Percentiles rank a stretch among this genome's conserved stretches.
Conservation (phyloP, 1,140 invertebrate genomes). For the Colletes gigas region DNA sequence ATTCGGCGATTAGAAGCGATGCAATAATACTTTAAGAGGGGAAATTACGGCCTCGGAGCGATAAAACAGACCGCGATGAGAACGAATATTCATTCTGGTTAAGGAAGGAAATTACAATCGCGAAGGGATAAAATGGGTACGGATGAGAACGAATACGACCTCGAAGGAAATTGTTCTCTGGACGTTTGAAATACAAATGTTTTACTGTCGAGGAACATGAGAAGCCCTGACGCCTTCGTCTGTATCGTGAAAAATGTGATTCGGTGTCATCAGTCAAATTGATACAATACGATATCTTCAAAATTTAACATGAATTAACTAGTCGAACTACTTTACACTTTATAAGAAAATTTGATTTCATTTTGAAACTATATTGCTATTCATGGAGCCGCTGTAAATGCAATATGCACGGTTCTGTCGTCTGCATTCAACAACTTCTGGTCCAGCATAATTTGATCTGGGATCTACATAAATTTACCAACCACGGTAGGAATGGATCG, state of each 20-base stretch:
- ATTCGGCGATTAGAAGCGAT: slow-evolving; percentile 28
- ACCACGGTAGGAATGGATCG: neutral
- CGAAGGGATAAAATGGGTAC: slow-evolving; percentile 14
- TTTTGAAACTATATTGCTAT: neutral
- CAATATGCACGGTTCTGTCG: neutral
- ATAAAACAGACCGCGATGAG: slow-evolving; percentile 17
- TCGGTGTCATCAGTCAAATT: slow-evolving; percentile 3
- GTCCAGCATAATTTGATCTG: slow-evolving; percentile 13
- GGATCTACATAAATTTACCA: slow-evolving; percentile 30
- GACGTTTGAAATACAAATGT: neutral
- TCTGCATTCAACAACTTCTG: slow-evolving; percentile 16
- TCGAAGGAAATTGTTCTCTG: slow-evolving; percentile 32
- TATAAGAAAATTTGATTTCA: neutral
- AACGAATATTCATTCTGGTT: slow-evolving; percentile 44
- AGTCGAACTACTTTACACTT: neutral
- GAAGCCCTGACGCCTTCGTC: neutral
- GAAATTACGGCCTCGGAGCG: slow-evolving; percentile 6
- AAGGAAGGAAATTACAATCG: slow-evolving; percentile 42
- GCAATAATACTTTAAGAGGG: neutral
- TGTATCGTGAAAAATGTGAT: neutral
- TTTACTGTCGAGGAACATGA: neutral
- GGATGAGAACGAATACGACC: slow-evolving; percentile 21
- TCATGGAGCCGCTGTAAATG: neutral
- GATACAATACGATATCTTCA: neutral
- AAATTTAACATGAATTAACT: neutral